Evolutionary conservation across 2,113 vertebrate species (phyloP).

Genomic region (Onychorhynchus coronatus): DNA sequence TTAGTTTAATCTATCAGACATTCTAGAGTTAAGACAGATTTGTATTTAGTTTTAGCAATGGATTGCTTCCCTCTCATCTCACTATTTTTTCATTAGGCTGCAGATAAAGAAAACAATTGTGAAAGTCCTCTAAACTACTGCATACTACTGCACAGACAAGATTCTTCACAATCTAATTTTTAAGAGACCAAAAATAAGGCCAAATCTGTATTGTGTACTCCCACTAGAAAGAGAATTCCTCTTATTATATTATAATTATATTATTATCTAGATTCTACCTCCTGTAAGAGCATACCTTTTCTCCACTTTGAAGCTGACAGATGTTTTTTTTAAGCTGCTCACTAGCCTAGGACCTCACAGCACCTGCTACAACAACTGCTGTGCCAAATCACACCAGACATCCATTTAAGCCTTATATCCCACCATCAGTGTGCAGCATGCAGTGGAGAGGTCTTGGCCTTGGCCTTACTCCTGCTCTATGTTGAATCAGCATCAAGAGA

Average conservation of each 20-base stretch:
- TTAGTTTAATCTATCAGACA: not conserved
- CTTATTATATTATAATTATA: not conserved
- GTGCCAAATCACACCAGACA: not conserved
- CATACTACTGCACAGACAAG: not conserved
- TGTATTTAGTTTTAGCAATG: not conserved
- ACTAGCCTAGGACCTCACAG: not conserved
- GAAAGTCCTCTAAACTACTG: not conserved
- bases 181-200: not conserved
- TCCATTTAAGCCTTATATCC: not conserved
- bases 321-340: not conserved
- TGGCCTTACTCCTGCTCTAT: not conserved
- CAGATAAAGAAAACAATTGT: slow-evolving; percentile 10
- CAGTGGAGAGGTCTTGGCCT: not conserved
- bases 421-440: not conserved
- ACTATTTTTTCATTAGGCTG: not conserved
- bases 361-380: not conserved
- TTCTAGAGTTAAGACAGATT: not conserved
- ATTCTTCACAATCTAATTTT: not conserved
- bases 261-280: not conserved
- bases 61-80: not conserved
- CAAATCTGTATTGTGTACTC: not conserved
- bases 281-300: not conserved
- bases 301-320: not conserved
- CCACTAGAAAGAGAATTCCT: not conserved
- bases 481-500: not conserved